A percentile compares a stretch with the other conserved stretches of the same genome.
These are phyloP conservation scores for Eudasyphora cyanicolor DNA, from an alignment of 2,888 invertebrate species.

Conservation along the genomic window DNA sequence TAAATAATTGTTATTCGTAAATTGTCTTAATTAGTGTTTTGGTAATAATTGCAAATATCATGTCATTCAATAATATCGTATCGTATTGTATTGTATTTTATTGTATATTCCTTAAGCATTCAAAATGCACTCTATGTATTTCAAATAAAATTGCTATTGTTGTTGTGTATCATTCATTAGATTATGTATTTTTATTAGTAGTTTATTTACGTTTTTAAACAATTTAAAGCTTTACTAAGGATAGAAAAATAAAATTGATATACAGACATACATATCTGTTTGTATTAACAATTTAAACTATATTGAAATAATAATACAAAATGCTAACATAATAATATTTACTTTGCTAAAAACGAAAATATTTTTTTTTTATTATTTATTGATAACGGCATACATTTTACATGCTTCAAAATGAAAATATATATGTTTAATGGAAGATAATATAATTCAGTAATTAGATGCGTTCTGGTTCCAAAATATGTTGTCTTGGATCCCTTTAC, in stretches of 20 bases:
- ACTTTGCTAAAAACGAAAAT: no score
- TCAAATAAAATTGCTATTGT: conserved; percentile 15
- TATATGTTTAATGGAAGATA: no score
- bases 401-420: no score
- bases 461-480: no score
- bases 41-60: conserved; percentile 11
- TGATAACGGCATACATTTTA: no score
- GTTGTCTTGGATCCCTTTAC: no score
- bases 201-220: conserved; percentile 2
- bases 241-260: not conserved
- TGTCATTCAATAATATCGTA: not conserved
- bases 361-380: no score
- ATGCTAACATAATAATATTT: no score
- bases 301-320: no score
- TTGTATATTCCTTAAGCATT: conserved; percentile 2
- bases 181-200: not conserved
- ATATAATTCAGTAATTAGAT: no score
- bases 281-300: not conserved
- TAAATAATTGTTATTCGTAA: not conserved
- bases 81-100: not conserved
- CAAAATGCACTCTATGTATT: conserved; percentile 1
- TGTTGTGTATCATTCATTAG: not conserved
- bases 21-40: not conserved
- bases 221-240: not conserved
- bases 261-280: not conserved